Conservation (phyloP, 2,797 vertebrate genomes). For the Vultur gryphus region DNA sequence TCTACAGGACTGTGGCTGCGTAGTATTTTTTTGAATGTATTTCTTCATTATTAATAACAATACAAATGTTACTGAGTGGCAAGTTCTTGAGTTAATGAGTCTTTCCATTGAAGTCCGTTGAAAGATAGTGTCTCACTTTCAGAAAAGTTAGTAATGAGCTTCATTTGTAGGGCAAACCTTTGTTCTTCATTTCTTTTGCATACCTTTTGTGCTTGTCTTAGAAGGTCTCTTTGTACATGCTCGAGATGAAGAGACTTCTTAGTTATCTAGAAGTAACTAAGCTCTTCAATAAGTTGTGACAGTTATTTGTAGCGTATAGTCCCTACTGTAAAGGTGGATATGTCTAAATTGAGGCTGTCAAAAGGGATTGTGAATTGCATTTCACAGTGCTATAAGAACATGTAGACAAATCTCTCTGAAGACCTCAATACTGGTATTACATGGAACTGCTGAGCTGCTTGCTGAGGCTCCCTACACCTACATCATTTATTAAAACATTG, state of each 20-base stretch:
- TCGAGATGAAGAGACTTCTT: background rate
- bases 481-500: conserved; percentile 68
- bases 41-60: background rate
- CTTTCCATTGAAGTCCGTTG: background rate
- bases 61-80: background rate
- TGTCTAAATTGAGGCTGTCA: conserved; percentile 68
- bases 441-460: conserved; percentile 20
- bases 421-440: conserved; percentile 48
- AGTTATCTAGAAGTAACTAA: conserved; percentile 2
- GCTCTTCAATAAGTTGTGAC: conserved; percentile 64
- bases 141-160: background rate
- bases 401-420: conserved; percentile 53
- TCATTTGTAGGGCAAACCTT: conserved; percentile 11
- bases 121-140: background rate
- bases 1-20: background rate
- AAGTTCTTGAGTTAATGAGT: background rate
- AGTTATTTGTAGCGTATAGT: conserved; percentile 58
- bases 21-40: background rate
- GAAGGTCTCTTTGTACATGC: background rate
- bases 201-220: conserved; percentile 5
- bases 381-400: conserved; percentile 50
- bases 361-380: conserved; percentile 57
- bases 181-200: conserved; percentile 20
- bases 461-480: conserved; percentile 31
- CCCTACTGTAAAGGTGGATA: conserved; percentile 56